Base-by-base conservation (phyloP, 1,140 invertebrate genomes). In the Scaptomyza graminum region DNA sequence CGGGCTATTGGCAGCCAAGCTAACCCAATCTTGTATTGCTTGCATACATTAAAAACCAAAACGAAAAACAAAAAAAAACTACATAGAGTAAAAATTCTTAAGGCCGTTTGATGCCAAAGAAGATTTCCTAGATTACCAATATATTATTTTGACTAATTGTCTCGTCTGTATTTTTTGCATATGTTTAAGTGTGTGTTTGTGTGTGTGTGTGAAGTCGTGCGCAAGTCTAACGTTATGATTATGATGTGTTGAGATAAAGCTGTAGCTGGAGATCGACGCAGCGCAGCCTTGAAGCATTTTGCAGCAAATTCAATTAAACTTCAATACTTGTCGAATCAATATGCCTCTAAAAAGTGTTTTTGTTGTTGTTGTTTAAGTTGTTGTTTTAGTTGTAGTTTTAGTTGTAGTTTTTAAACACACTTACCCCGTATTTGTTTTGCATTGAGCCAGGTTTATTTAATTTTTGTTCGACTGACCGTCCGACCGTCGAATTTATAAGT, bases 111-210 rank as follows among this genome's bases (percentile, higher is more conserved):
- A 87, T 87, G 78, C 83, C 84, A 88, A 89, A 88, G 79, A 74
- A 79, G 83, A 88, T 88, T 87, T 83, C 68, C 44, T 75, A 89
- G 83, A 88, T 88, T 76, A 50, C 73, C 72, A 72, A 76, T 88
- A 82, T 87, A 85, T 88, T 82, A 65, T 85, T 82, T 87, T 82
- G 78, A 85, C 83, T 85, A 85, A 85, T 85, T 85, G 82, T 77
- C 60, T 41, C 5, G 31, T 41, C 16, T 11, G 18, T 41, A 22
- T 56, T n/a, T 9, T 41, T 37, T 56, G 18, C 11, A 25, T 44
- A 39, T 44, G n/a, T 22, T 3, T 16, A 6, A 3, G 9, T 77
- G 64, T 57, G 57, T 52, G 73, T n/a, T n/a, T 57, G 39, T 43
- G 34, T 41, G 37, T 56, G 18, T 16, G 41, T 56, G 54, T 44